Percentiles rank a stretch among this genome's conserved stretches.
Conservation (phyloP, 2,113 vertebrate species). For the Pygoscelis adeliae region DNA sequence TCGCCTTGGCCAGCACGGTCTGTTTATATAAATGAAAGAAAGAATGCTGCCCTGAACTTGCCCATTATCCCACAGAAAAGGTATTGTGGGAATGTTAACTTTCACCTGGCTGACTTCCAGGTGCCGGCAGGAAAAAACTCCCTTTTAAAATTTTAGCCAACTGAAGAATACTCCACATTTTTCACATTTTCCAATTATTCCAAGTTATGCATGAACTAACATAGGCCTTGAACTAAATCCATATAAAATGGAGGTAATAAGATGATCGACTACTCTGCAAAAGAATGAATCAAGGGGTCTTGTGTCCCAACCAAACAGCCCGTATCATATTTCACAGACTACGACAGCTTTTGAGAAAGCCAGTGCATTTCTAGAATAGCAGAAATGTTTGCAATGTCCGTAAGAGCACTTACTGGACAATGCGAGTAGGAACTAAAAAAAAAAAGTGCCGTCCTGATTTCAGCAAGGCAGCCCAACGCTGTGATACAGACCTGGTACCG, state of each 20-base stretch:
- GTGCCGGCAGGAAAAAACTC: neutral
- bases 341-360: neutral
- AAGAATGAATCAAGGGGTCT: neutral
- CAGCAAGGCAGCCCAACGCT: fast-evolving
- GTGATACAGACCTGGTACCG: neutral
- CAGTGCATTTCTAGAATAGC: neutral
- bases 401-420: neutral
- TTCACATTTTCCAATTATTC: constrained; percentile 13
- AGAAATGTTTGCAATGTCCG: neutral
- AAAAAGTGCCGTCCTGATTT: neutral
- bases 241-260: neutral
- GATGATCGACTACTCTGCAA: neutral
- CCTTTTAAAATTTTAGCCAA: neutral
- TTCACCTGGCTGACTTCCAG: constrained; percentile 48
- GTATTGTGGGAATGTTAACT: constrained; percentile 63
- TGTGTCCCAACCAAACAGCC: neutral
- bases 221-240: neutral
- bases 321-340: neutral
- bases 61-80: constrained; percentile 49
- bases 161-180: constrained; percentile 16
- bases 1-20: neutral
- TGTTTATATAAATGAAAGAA: constrained; percentile 44
- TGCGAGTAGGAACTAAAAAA: neutral
- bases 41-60: constrained; percentile 35
- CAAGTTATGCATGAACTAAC: neutral